These are phyloP conservation scores for Sebastes matsubarae DNA, from an alignment of 2,797 vertebrate species.

Conservation along the genomic window DNA sequence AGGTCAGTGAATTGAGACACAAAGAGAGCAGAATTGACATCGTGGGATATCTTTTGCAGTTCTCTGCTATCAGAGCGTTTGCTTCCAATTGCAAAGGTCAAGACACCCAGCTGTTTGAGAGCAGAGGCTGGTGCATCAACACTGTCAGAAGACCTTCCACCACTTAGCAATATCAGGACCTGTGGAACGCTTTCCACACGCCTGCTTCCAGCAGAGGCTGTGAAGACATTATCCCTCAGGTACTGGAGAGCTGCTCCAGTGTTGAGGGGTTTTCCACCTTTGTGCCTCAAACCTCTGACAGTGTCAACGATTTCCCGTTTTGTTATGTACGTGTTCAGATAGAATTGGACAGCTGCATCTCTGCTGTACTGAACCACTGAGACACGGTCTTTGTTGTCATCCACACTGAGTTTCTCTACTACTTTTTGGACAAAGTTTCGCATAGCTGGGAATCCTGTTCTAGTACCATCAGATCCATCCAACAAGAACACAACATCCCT, in stretches of 20 bases:
- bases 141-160: constrained; percentile 78
- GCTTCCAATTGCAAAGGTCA: constrained; percentile 74
- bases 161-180: constrained; percentile 46
- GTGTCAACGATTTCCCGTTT: neutral
- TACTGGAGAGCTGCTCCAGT: constrained; percentile 59
- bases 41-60: constrained; percentile 44
- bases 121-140: constrained; percentile 72
- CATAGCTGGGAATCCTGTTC: constrained; percentile 45
- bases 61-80: constrained; percentile 47
- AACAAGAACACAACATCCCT: constrained; percentile 57
- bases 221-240: constrained; percentile 69
- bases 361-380: constrained; percentile 56
- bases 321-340: neutral
- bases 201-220: neutral
- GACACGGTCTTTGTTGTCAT: constrained; percentile 61
- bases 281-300: constrained; percentile 27
- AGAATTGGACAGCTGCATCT: constrained; percentile 11
- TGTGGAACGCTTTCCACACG: constrained; percentile 70
- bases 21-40: constrained; percentile 25
- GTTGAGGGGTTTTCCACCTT: constrained; percentile 44
- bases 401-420: constrained; percentile 58
- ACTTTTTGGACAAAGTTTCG: constrained; percentile 56
- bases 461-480: constrained; percentile 54
- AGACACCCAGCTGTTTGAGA: constrained; percentile 82
- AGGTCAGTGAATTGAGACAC: constrained; percentile 56